A percentile compares a stretch with the other conserved stretches of the same genome.
These are phyloP conservation scores for Volucella bombylans DNA, from an alignment of 2,888 invertebrate genomes.

Conservation along the genomic window DNA sequence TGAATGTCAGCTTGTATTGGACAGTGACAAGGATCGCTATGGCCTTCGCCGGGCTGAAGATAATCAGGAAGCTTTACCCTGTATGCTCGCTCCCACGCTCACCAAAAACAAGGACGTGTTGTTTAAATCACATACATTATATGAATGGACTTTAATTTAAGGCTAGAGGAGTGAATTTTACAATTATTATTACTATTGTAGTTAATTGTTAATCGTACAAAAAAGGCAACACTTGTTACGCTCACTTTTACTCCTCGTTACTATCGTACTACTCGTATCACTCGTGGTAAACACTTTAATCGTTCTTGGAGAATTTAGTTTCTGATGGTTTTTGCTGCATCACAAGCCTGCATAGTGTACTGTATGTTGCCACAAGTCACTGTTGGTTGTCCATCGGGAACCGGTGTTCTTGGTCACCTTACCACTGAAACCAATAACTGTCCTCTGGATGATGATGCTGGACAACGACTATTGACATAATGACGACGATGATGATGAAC, in stretches of 20 bases:
- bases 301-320: constrained; percentile 33
- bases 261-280: neutral
- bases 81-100: too few relatives aligned
- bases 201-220: neutral
- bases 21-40: too few relatives aligned
- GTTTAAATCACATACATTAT: too few relatives aligned
- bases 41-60: too few relatives aligned
- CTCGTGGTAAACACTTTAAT: neutral
- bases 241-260: constrained; percentile 3
- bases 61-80: too few relatives aligned
- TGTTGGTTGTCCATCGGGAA: constrained; percentile 39
- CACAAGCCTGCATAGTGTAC: constrained; percentile 24
- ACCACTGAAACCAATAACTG: constrained; percentile 56
- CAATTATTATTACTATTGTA: too few relatives aligned
- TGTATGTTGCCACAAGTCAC: constrained; percentile 34
- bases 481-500: constrained; percentile 33
- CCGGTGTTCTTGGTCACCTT: constrained; percentile 66
- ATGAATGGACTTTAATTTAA: too few relatives aligned
- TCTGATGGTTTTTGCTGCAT: constrained; percentile 38
- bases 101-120: too few relatives aligned
- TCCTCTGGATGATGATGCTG: constrained; percentile 32
- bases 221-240: constrained; percentile 1
- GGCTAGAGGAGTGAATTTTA: too few relatives aligned
- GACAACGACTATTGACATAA: constrained; percentile 1
- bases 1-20: too few relatives aligned